Evolutionary conservation across 2,888 invertebrate species (phyloP), one percentile per base, ranked within the genome.

Genomic region (Xestia sexstrigata): DNA sequence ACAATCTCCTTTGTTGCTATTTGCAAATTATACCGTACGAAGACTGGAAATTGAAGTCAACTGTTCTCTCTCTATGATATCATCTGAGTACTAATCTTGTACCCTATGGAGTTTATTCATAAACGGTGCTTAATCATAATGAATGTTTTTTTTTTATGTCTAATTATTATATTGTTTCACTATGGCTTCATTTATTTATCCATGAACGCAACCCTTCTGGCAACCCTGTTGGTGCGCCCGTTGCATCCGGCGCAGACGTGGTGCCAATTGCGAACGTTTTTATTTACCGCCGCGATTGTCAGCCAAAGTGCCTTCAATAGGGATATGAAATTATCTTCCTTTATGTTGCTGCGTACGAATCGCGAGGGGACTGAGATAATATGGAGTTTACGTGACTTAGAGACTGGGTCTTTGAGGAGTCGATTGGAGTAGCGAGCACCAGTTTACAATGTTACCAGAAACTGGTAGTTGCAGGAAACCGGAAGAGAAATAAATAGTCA

Each of bases 231-330:
- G 11, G 5, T 26, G 81, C 78, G 79, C 79, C 45, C 67, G 79
- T 65, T 74, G 81, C 89, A 88, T 89, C 88, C 88, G 88, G 88
- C 66, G 79, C 87, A 88, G 88, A 89, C 88, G 83, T 87, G 89
- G 87, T 81, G 85, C 85, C 88, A 89, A 88, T 88, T 89, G 87
- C 79, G 82, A 87, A 79, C 88, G 82, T 88, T 89, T 88, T 88
- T 88, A 88, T 88, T 88, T 84, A 82, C 87, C 79, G 87, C 82
- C 71, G 47, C 88, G 80, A 84, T 79, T 84, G 68, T 65, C 66
- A 73, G 89, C 83, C 89, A 87, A 87, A 85, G 87, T 87, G 87
- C 89, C 87, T 82, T 76, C 89, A 81, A 85, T 87, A 71, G 79
- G 75, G 74, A 79, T 88, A 85, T 87, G 81, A 79, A 87, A 87